Evolutionary conservation across 1,140 invertebrate species (phyloP).

Genomic region (Drosophila chauvacae): DNA sequence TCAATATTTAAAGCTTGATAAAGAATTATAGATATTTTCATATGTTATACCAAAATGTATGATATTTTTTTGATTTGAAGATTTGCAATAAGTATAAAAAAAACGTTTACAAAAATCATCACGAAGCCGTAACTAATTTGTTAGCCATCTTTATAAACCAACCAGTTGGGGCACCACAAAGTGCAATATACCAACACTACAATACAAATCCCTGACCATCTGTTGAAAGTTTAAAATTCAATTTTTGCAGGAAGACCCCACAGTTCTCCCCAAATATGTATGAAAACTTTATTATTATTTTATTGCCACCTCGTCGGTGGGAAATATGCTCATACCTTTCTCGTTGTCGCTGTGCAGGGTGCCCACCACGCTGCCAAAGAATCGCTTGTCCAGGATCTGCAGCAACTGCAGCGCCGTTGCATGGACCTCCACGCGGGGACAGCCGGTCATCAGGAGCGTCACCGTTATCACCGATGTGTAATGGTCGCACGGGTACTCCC

Average conservation of each 20-base stretch:
- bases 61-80: no score
- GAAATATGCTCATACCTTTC: conserved; percentile 86
- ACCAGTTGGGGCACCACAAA: background rate
- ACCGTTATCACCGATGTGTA: conserved; percentile 99
- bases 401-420: conserved; percentile 97
- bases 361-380: conserved; percentile 92
- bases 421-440: conserved; percentile 94
- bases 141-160: background rate
- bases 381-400: conserved; percentile 96
- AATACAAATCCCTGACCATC: background rate
- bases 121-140: background rate
- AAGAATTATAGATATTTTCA: no score
- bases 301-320: conserved; percentile 13
- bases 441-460: conserved; percentile 97
- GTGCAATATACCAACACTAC: background rate
- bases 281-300: conserved; percentile 13
- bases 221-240: background rate
- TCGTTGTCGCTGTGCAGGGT: conserved; percentile 89
- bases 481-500: conserved; percentile 99
- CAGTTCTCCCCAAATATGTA: conserved; percentile 1
- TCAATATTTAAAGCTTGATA: no score
- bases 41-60: no score
- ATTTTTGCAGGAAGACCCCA: background rate
- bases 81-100: no score
- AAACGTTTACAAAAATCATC: background rate